Evolutionary conservation across 2,797 vertebrate species (phyloP), one percentile per base, ranked within the genome.

Genomic region (Trachops cirrhosus): DNA sequence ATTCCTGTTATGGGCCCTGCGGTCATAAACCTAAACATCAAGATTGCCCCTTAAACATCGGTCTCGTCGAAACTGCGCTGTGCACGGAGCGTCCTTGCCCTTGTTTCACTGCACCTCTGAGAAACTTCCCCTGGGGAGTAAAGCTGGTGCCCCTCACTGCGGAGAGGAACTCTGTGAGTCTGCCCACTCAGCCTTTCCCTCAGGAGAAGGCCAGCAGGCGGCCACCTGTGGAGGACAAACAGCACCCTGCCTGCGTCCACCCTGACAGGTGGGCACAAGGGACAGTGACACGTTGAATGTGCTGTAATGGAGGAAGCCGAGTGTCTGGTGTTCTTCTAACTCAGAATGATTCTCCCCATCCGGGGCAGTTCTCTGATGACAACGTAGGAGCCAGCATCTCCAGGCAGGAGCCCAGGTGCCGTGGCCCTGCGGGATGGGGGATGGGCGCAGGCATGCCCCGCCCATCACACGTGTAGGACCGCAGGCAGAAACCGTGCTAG

Each of bases 391-490:
- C 16, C 44, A 26, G 68, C 54, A 2, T 15, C 37, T 46, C 0
- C 0, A 18, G 5, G 16, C 9, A 10, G 37, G 50, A 44, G 34
- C n/a, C 74, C 44, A 0, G 11, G 44, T 32, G 37, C 57, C 10
- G 19, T 4, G 12, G 59, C n/a, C 4, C 5, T 32, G 14, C 37
- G 62, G n/a, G 26, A 4, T 16, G 12, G 34, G 62, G n/a, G 12
- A 0, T 2, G 2, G 2, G 0, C 8, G 6, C 21, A 15, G 34
- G 10, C 19, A 0, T 3, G 5, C 19, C 37, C 26, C 3, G 0
- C 44, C 26, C 3, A 0, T 41, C 9, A 0, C n/a, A 7, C 14
- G 4, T 24, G n/a, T 24, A 22, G 73, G n/a, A 19, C 21, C 26
- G n/a, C 54, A 32, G 68, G 41, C 14, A 22, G 46, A 86, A 85